Percentiles rank a stretch among this genome's conserved stretches.
Evolutionary conservation across 2,113 vertebrate species (phyloP).

Genomic region (Spea bombifrons): DNA sequence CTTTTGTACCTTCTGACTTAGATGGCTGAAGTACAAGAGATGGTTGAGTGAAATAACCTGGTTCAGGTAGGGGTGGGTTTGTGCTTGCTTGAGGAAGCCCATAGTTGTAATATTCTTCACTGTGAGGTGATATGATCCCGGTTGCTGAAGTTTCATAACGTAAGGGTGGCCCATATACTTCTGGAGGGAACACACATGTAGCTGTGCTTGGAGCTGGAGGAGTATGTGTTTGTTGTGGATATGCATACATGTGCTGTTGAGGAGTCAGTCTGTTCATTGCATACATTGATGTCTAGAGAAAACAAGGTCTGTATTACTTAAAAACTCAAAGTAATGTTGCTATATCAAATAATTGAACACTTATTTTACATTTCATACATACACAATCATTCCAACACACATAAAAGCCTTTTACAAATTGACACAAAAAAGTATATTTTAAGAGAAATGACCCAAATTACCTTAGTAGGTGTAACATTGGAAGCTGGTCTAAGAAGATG

Average conservation of each 20-base stretch:
- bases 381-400: not conserved
- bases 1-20: slow-evolving; percentile 75
- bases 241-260: slow-evolving; percentile 88
- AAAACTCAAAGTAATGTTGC: too few species aligned
- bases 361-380: too few species aligned
- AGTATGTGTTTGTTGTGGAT: slow-evolving; percentile 85
- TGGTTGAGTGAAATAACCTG: slow-evolving; percentile 94
- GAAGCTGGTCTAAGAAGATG: slow-evolving; percentile 87
- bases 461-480: slow-evolving; percentile 92
- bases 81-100: slow-evolving; percentile 76
- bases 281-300: slow-evolving; percentile 79
- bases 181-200: slow-evolving; percentile 87
- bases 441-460: slow-evolving; percentile 53
- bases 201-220: slow-evolving; percentile 83
- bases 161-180: slow-evolving; percentile 77
- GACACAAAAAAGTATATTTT: not conserved
- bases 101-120: slow-evolving; percentile 87
- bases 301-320: slow-evolving; percentile 6
- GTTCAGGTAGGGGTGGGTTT: slow-evolving; percentile 88
- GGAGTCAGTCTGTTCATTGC: slow-evolving; percentile 85
- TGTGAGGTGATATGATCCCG: slow-evolving; percentile 83
- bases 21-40: slow-evolving; percentile 65
- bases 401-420: not conserved
- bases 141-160: slow-evolving; percentile 87
- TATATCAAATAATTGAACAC: too few species aligned